Evolutionary conservation across 2,113 vertebrate genomes (phyloP), one percentile per base, ranked within the genome.

Genomic region (Alethe diademata): DNA sequence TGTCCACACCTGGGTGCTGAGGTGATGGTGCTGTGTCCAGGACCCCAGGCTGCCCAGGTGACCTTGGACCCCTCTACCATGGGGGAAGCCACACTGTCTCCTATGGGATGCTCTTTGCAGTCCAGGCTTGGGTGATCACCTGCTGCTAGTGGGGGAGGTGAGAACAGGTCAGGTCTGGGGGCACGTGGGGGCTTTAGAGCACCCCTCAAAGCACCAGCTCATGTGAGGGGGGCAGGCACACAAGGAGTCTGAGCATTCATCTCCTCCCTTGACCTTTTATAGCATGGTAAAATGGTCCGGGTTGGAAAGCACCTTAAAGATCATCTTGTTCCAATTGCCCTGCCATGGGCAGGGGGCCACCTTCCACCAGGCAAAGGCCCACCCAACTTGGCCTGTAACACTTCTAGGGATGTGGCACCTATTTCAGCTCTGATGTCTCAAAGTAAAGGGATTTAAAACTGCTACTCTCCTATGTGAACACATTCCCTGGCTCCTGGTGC

Each of bases 1-100:
- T 5, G 2, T 14, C 47, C n/a, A 19, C 0, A 0, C 12, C 19
- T 19, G 22, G 17, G 6, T 78, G 48, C 26, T 1, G 1, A 58
- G 65, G 17, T 64, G 50, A 72, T 1, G 4, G 31, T 19, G n/a
- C 29, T 33, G 6, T 8, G 2, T 14, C n/a, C 17, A 18, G 31
- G 50, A 42, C 15, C 24, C 42, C 1, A 1, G 25, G 17, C 29
- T 71, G 14, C 8, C 20, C 6, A 5, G 15, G 58, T 48, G 33
- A 38, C 51, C 23, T 28, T 3, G 29, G 43, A 19, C 4, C 14
- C 29, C 14, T 67, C 5, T 38, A 0, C 12, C 62, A 31, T 19
- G 29, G 11, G 7, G 6, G 4, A 5, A 7, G 17, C 12, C 29
- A 24, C 2, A 8, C 31, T n/a, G 22, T 58, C 24, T 48, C 23